Base-by-base conservation (phyloP, 2,888 invertebrate species). In the Drosophila fungiperda region DNA sequence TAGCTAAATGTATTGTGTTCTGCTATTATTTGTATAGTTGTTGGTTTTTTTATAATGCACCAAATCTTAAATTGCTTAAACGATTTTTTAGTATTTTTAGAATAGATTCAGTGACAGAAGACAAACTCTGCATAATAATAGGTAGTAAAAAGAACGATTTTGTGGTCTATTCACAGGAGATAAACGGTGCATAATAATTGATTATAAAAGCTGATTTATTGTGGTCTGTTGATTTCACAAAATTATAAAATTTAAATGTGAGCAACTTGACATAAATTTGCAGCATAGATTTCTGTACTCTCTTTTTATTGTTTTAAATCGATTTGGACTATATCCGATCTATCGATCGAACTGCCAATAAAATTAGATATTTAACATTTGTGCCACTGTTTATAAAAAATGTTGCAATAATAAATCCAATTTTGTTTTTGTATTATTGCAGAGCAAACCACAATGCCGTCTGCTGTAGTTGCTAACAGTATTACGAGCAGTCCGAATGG, bases 361-460 rank as follows among this genome's bases (percentile, higher is more conserved):
- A 15, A 20, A 23, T 15, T 15, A 3, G 15, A 20, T 1, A 45
- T 1, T 12, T 20, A 45, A 20, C 3, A 20, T 45, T 20, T 12
- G 6, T 45, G n/a, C n/a, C n/a, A 42, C n/a, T 11, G 20, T 15
- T 20, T 15, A 15, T 45, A 23, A 15, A 15, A 45, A 45, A 23
- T 15, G 4, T 15, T 15, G 8, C 15, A 15, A 26, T 45, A 15
- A 23, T 8, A 45, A 15, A 53, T n/a, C 35, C 20, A 45, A 23
- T 35, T 17, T 40, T 15, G 0, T 12, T 11, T 38, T 61, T 29
- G 5, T 42, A 11, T 38, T 3, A 3, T 77, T 67, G 7, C 58
- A 78, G 77, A 71, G 1, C 36, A 59, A n/a, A 78, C 81, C 7
- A 70, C 69, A 26, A 53, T 60, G 32, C 54, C 66, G n/a, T 26